Conservation (phyloP, 2,113 vertebrate genomes). For the Eidolon helvum region DNA sequence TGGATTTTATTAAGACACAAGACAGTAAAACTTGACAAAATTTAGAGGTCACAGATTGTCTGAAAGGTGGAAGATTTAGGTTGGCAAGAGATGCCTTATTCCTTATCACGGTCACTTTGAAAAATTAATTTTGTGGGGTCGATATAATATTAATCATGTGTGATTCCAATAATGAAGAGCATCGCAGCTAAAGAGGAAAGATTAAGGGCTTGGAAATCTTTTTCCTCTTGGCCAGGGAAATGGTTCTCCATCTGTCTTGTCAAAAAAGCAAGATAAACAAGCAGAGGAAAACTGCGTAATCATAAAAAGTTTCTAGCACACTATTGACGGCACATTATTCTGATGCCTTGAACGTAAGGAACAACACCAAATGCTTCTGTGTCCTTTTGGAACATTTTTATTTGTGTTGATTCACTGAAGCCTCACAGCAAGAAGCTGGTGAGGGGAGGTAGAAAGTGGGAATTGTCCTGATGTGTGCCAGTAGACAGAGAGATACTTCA, state of each 20-base stretch:
- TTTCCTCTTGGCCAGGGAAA: not conserved
- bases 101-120: not conserved
- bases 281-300: not conserved
- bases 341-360: not conserved
- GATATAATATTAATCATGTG: not conserved
- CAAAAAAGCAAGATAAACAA: not conserved
- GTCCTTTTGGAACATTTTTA: not conserved
- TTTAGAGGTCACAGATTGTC: not conserved
- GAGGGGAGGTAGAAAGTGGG: not conserved
- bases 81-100: not conserved
- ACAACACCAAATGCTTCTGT: not conserved
- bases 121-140: not conserved
- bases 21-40: not conserved
- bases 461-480: not conserved
- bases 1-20: not conserved
- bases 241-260: constrained; percentile 20
- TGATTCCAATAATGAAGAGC: not conserved
- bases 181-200: not conserved
- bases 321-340: not conserved
- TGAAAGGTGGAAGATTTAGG: not conserved
- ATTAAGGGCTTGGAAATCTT: not conserved
- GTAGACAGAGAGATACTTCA: not conserved
- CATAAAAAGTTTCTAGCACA: not conserved
- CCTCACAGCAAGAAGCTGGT: not conserved
- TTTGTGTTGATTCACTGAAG: not conserved